Conservation (phyloP, 2,113 vertebrate genomes). For the Pycnonotus jocosus region DNA sequence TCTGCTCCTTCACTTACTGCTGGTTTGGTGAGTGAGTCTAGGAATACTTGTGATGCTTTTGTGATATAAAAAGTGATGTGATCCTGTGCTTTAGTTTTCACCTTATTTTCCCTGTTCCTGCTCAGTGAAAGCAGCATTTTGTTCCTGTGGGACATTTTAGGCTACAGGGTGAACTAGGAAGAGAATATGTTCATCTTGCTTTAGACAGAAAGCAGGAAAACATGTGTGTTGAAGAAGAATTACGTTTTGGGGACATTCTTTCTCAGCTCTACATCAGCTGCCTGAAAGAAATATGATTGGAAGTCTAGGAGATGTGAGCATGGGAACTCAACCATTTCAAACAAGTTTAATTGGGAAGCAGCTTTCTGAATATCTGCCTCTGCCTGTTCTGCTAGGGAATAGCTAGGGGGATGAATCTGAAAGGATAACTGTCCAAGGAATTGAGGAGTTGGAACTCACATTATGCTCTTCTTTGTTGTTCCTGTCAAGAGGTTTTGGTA, state of each 20-base stretch:
- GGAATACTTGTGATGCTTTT: not conserved
- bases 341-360: not conserved
- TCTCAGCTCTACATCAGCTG: not conserved
- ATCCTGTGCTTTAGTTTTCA: not conserved
- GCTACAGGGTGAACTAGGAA: not conserved
- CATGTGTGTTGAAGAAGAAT: not conserved
- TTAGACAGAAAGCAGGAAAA: not conserved
- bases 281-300: not conserved
- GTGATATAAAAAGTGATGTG: not conserved
- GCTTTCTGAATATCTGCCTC: not conserved
- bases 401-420: not conserved
- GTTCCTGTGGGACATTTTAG: not conserved
- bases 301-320: not conserved
- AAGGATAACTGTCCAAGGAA: not conserved
- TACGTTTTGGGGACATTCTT: not conserved
- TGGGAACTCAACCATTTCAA: not conserved
- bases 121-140: not conserved
- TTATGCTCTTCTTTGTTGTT: not conserved
- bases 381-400: not conserved
- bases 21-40: conserved; percentile 88
- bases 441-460: not conserved
- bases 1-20: conserved; percentile 95
- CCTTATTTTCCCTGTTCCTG: not conserved
- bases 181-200: not conserved
- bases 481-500: not conserved